Percentiles rank a stretch among this genome's conserved stretches.
Evolutionary conservation across 2,797 vertebrate genomes (phyloP).

Genomic region (Poecilia picta): DNA sequence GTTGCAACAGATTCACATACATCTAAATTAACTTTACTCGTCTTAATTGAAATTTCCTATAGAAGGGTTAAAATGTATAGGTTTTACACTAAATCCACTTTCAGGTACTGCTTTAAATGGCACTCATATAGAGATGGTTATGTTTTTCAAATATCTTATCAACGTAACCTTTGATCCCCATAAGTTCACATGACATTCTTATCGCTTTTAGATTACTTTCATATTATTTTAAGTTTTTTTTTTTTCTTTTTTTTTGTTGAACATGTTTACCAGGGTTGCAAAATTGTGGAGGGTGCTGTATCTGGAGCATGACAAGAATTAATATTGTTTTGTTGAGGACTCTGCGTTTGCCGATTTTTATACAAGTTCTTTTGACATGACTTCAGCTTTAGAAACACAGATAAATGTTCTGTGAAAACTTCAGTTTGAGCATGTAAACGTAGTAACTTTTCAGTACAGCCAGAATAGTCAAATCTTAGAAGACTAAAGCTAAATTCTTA

Average conservation of each 20-base stretch:
- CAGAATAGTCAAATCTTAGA: slow-evolving; percentile 19
- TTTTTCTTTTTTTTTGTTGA: neutral
- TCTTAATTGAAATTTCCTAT: neutral
- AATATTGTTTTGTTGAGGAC: neutral
- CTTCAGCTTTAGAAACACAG: slow-evolving; percentile 10
- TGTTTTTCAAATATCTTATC: neutral
- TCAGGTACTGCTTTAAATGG: neutral
- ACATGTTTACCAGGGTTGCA: slow-evolving; percentile 5
- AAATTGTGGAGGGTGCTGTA: neutral
- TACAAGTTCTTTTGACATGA: neutral
- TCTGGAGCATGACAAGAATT: neutral
- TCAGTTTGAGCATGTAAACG: neutral
- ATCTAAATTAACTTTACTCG: neutral
- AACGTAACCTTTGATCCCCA: neutral
- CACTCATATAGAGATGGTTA: neutral
- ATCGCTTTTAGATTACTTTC: neutral
- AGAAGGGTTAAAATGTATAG: neutral
- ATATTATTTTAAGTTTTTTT: neutral
- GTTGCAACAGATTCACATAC: neutral
- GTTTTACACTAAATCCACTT: neutral
- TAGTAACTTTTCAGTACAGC: slow-evolving; percentile 21
- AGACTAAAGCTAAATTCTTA: slow-evolving; percentile 31
- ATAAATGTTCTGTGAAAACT: neutral
- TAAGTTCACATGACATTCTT: neutral
- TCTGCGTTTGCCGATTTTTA: neutral